These are phyloP conservation scores for Centruroides vittatus DNA, from an alignment of 1,140 invertebrate species.

Conservation along the genomic window DNA sequence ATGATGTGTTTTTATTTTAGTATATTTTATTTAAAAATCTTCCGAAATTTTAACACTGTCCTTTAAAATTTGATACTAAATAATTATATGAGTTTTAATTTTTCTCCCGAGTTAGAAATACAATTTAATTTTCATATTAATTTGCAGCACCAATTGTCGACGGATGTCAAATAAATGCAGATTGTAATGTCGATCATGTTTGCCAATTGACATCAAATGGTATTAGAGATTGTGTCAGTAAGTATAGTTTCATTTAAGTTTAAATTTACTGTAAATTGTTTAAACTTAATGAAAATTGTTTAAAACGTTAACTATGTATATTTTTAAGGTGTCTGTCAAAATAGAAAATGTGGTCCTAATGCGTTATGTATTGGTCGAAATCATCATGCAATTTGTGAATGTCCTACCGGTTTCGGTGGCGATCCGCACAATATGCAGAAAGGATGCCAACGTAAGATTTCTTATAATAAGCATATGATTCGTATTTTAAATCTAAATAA, in stretches of 20 bases:
- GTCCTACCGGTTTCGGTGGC: constrained; percentile 33
- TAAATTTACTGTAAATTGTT: not conserved
- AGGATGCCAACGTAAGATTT: constrained; percentile 15
- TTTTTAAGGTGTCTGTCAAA: constrained; percentile 14
- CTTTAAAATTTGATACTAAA: no score
- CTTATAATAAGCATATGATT: no score
- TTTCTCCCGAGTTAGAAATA: no score
- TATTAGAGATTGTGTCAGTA: constrained; percentile 16
- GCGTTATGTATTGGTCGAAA: constrained; percentile 42
- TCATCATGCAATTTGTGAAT: constrained; percentile 38
- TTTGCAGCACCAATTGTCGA: constrained; percentile 40
- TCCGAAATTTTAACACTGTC: no score
- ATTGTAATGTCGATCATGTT: constrained; percentile 43
- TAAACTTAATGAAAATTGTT: not conserved
- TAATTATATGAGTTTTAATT: no score
- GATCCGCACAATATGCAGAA: constrained; percentile 57
- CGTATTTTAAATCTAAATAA: no score
- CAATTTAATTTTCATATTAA: no score
- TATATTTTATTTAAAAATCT: no score
- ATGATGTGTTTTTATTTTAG: no score
- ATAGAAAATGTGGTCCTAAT: constrained; percentile 46
- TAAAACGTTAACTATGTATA: constrained; percentile 34
- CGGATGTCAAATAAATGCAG: constrained; percentile 57
- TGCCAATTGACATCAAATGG: constrained; percentile 14
- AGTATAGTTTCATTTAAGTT: not conserved